Evolutionary conservation across 2,888 invertebrate species (phyloP).

Genomic region (Harpagoxenus sublaevis): DNA sequence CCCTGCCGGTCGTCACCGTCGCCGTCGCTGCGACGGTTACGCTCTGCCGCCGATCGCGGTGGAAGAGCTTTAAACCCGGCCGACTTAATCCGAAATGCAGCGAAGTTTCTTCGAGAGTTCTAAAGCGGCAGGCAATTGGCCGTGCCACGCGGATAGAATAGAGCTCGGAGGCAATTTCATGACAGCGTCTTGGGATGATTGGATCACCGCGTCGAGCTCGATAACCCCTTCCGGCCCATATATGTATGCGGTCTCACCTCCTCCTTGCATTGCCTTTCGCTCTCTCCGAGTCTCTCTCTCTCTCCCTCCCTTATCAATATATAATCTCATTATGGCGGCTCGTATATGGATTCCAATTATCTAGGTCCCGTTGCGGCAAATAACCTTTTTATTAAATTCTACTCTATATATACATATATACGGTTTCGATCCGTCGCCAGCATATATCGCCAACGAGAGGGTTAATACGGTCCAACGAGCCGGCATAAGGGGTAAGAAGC

Average conservation of each 20-base stretch:
- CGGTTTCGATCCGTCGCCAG: constrained; percentile 59
- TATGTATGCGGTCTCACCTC: constrained; percentile 58
- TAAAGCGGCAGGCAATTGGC: constrained; percentile 81
- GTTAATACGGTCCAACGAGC: constrained; percentile 16
- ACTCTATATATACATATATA: constrained; percentile 13
- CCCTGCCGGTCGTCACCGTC: constrained; percentile 32
- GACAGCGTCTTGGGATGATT: constrained; percentile 85
- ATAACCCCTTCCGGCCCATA: constrained; percentile 77
- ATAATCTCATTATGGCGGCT: constrained; percentile 79
- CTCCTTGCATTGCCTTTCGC: constrained; percentile 8
- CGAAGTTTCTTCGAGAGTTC: constrained; percentile 79
- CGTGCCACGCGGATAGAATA: constrained; percentile 83
- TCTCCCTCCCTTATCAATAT: constrained; percentile 77
- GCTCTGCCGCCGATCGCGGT: constrained; percentile 67
- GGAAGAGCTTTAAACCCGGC: constrained; percentile 71
- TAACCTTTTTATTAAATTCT: constrained; percentile 76
- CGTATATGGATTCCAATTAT: constrained; percentile 80
- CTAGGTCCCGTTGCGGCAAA: constrained; percentile 70
- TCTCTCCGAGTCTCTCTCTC: constrained; percentile 35
- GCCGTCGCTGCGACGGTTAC: constrained; percentile 63
- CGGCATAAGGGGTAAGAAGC: background rate
- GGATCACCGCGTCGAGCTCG: constrained; percentile 83
- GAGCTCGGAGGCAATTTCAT: constrained; percentile 83
- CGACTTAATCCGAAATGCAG: constrained; percentile 81
- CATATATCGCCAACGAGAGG: background rate